Evolutionary conservation across 2,888 invertebrate genomes (phyloP).

Genomic region (Limulus polyphemus): DNA sequence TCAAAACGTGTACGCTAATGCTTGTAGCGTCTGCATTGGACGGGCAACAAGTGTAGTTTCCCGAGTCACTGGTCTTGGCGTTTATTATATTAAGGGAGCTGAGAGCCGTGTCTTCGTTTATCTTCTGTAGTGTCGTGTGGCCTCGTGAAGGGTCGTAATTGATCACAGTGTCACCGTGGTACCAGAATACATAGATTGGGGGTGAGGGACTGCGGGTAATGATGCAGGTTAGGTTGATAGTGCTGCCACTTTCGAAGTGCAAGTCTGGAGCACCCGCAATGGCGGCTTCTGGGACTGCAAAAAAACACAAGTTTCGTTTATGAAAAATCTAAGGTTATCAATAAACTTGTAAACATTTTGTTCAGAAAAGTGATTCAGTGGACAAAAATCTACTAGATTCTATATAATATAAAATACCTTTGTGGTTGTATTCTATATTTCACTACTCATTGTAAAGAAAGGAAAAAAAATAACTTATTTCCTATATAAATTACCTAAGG

Average conservation of each 20-base stretch:
- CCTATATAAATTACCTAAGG: no score
- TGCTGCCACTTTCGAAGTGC: slow-evolving; percentile 72
- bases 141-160: slow-evolving; percentile 59
- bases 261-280: slow-evolving; percentile 74
- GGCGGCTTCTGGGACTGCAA: slow-evolving; percentile 69
- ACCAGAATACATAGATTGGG: slow-evolving; percentile 89
- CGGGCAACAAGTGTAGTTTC: slow-evolving; percentile 80
- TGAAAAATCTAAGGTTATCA: no score
- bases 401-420: no score
- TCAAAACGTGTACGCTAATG: slow-evolving; percentile 68
- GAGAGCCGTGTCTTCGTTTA: slow-evolving; percentile 67
- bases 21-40: slow-evolving; percentile 67
- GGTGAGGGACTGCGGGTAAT: slow-evolving; percentile 83
- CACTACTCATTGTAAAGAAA: no score
- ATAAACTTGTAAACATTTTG: no score
- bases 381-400: no score
- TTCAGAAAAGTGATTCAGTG: no score
- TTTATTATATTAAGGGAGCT: slow-evolving; percentile 68
- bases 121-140: slow-evolving; percentile 73
- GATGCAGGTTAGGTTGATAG: slow-evolving; percentile 69
- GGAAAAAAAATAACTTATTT: no score
- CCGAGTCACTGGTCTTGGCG: slow-evolving; percentile 66
- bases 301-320: no score
- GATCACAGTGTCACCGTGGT: slow-evolving; percentile 84
- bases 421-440: no score